Evolutionary conservation across 2,797 vertebrate genomes (phyloP), one percentile per base, ranked within the genome.

Genomic region (Zalophus californianus): DNA sequence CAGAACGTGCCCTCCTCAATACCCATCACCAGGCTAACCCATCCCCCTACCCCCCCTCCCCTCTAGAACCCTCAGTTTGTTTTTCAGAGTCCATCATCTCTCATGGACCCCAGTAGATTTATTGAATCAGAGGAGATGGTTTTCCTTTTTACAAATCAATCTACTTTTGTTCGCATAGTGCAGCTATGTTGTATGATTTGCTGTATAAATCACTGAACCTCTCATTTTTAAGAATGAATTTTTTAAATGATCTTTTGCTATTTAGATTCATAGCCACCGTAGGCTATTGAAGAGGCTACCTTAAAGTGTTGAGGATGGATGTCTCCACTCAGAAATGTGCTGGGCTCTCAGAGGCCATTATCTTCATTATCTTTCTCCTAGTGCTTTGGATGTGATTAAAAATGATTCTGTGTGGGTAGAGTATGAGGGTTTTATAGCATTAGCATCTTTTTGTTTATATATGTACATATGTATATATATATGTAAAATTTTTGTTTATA

Each of bases 211-310:
- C 90, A 85, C 1, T 23, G 41, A 90, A 35, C 54, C 62, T 83
- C 20, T 90, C 66, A 70, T 80, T 91, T 96, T 92, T 87, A 60
- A 94, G 86, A 97, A 72, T 79, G 80, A 64, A 35, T 84, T 92
- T 90, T 86, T 64, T 35, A 94, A 60, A 21, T 90, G 20, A 54
- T 66, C 48, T 90, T 94, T 88, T 82, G 32, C 13, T 90, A 0
- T 96, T 10, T 54, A 82, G 79, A 86, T 68, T 91, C 58, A 62
- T 86, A 79, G 79, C 93, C 48, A 88, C 29, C 21, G 3, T 13
- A 54, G 48, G 41, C 56, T 66, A 5, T 54, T 94, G 21, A 80
- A 89, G 58, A 90, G 68, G 48, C 72, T 48, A 7, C 60, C 58
- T 91, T 1, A 35, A 20, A 79, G n/a, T 77, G 4, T 56, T 58